phyloP scores from a whole-genome alignment of 2,113 vertebrate species.

The Nymphicus hollandicus region DNA sequence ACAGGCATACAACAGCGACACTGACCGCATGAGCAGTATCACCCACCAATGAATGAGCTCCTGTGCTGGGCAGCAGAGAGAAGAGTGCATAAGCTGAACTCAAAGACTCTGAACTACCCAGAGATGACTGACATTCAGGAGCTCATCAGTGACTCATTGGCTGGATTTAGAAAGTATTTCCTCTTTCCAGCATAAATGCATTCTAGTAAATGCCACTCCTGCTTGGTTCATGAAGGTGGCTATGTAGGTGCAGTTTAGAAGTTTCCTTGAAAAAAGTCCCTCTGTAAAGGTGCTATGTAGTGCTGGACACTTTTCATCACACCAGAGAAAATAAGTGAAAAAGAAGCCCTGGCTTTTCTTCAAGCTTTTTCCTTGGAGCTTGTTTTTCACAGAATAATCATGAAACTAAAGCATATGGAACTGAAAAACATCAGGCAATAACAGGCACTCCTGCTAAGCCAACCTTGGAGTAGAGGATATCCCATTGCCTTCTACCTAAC shows the following conservation, averaged over 20 bases:
- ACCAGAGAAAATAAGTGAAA: neutral
- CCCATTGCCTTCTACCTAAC: neutral
- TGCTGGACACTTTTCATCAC: neutral
- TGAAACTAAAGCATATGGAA: neutral
- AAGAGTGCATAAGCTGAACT: neutral
- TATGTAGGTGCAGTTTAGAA: rapidly evolving
- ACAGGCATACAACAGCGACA: neutral
- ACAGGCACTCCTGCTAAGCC: neutral
- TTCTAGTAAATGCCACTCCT: neutral
- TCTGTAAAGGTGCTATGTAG: neutral
- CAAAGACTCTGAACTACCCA: neutral
- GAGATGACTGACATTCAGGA: neutral
- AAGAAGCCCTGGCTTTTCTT: neutral
- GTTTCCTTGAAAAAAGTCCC: neutral
- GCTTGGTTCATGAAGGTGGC: neutral
- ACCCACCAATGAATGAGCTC: neutral
- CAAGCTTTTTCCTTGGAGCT: neutral
- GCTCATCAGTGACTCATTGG: neutral
- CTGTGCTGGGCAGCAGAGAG: neutral
- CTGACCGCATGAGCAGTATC: rapidly evolving
- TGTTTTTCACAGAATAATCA: neutral
- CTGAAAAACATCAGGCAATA: neutral
- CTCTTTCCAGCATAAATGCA: neutral
- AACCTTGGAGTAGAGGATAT: neutral
- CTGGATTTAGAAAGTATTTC: neutral